Base-by-base conservation (phyloP, 1,140 invertebrate genomes). In the Drusus annulatus region DNA sequence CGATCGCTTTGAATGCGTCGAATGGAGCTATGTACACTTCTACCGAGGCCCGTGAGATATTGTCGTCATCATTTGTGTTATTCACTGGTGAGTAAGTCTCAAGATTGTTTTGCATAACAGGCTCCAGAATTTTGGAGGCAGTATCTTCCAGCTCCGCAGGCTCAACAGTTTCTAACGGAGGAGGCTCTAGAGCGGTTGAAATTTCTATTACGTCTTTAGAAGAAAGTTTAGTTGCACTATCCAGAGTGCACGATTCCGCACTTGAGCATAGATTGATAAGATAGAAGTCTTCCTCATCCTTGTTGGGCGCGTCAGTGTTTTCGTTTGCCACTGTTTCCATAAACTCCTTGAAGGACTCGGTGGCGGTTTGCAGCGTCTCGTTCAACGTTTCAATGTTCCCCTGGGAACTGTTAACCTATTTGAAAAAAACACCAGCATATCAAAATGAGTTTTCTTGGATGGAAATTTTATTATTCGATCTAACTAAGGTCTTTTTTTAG, bases 291-390 rank as follows among this genome's bases (percentile, higher is more conserved):
- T 54, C 68, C 51, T 13, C 68, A 3, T 15, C 21, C 13, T 13
- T 5, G 28, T 54, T 71, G 3, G 68, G 45, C 17, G 3, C 36
- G 52, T 71, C 68, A 50, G 21, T 7, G 3, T 8, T 21, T 25
- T 71, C 21, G 10, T n/a, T 23, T 15, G 8, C 25, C 23, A 52
- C 25, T 19, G 28, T 63, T 10, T 62, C 16, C 58, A 63, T 21
- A 15, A 76, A 76, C 7, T 76, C 58, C 63, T 62, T 76, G 28
- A 76, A 63, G 7, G 74, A 76, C 25, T 76, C 74, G 16, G 74
- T 52, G 50, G 74, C 74, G 8, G 36, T 21, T 28, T 71, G 50
- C 2, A 79, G 51, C 0, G 77, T 50, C 62, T 73, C 58, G n/a
- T 79, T 54, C 17, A 79, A 36, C 15, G 77, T 45, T 60, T 28